Conservation (phyloP, 2,797 vertebrate species). For the Ctenopoma multispine region DNA sequence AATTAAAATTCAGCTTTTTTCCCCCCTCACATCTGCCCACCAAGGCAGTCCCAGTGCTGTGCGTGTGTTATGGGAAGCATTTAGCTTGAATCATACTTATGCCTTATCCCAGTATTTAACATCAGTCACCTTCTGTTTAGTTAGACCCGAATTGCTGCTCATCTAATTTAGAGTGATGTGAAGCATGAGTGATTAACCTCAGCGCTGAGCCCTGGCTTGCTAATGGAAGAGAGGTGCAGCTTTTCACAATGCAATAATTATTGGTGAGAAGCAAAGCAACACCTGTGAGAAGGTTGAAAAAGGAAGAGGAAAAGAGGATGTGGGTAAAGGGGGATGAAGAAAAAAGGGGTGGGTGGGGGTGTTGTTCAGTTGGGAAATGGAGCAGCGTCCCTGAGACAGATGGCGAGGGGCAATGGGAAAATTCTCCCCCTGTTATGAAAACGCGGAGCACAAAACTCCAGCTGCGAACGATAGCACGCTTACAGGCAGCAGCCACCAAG, state of each 20-base stretch:
- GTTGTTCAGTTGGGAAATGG: slow-evolving; percentile 30
- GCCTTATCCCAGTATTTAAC: background rate
- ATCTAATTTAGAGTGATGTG: background rate
- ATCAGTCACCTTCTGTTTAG: background rate
- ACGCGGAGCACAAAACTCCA: slow-evolving; percentile 54
- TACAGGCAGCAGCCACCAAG: slow-evolving; percentile 55
- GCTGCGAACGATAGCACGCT: slow-evolving; percentile 46
- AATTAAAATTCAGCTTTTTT: too few species aligned
- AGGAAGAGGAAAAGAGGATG: background rate
- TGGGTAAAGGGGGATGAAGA: slow-evolving; percentile 36
- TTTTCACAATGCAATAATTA: slow-evolving; percentile 1
- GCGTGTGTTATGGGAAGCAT: background rate
- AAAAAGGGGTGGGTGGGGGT: background rate
- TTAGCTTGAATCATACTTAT: background rate
- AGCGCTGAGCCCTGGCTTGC: background rate
- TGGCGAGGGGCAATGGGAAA: slow-evolving; percentile 51
- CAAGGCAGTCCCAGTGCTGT: too few species aligned
- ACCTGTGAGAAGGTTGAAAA: slow-evolving; percentile 19
- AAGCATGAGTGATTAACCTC: background rate
- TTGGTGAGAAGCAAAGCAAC: slow-evolving; percentile 11
- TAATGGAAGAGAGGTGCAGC: background rate
- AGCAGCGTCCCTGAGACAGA: slow-evolving; percentile 68
- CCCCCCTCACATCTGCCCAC: too few species aligned
- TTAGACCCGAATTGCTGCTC: background rate
- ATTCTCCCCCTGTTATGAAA: slow-evolving; percentile 45